Evolutionary conservation across 2,113 vertebrate species (phyloP), one percentile per base, ranked within the genome.

Genomic region (Nipponia nippon): DNA sequence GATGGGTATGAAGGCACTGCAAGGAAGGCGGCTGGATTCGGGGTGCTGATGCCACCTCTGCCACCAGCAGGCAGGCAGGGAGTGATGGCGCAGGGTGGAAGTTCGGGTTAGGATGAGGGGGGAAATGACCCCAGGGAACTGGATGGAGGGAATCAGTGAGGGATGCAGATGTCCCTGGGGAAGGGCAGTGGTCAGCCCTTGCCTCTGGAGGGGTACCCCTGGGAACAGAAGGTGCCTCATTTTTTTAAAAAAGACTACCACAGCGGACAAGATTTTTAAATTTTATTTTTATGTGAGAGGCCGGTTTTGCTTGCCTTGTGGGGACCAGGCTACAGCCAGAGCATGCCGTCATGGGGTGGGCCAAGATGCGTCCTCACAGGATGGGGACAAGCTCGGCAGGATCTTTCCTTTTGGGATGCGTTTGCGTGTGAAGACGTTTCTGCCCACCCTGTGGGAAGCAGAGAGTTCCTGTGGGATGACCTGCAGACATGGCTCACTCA

Each of bases 401-500:
- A 13, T 32, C 65, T 84, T 94, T 62, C 47, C 81, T 84, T 67
- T 46, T 0, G 9, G 23, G 10, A 9, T 66, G 25, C 9, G 86
- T 83, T 95, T 92, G 20, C 91, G 86, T 1, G 38, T 97, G 89
- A 97, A 96, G 44, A 94, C 2, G 0, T 96, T 97, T 86, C 71
- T 96, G 62, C 96, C 96, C 52, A 95, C 93, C 47, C 95, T 97
- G 38, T 5, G 13, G 44, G 53, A 88, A 96, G 52, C 9, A 46
- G 16, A 83, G 25, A 58, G 10, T 9, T 89, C 32, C 47, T 9
- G 4, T 81, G 53, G 32, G 27, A 47, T 7, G 4, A 40, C 13
- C 10, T 11, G 3, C 11, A 13, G 29, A 13, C 20, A 44, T 0
- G 0, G 11, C 11, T 32, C 2, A 0, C 17, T 34, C 32, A n/a